Conservation (phyloP, 2,797 vertebrate species). For the Clamator glandarius region DNA sequence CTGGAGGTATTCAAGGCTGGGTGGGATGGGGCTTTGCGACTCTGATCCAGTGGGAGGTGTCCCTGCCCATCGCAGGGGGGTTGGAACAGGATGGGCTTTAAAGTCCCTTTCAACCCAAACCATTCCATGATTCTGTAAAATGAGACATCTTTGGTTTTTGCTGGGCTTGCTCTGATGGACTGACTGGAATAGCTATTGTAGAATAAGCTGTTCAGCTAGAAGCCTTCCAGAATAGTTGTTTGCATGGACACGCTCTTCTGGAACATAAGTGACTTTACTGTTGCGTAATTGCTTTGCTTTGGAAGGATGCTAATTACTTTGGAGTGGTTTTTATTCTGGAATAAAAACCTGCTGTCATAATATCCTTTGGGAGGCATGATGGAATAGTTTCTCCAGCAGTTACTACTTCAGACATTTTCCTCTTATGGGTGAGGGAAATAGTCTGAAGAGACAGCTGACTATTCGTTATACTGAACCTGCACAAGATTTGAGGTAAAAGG, state of each 20-base stretch:
- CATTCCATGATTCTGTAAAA: not conserved
- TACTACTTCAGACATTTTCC: not conserved
- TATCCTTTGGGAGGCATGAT: not conserved
- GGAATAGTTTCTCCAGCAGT: not conserved
- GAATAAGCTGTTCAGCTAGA: not conserved
- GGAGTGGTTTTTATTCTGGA: constrained; percentile 1
- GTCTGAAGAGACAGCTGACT: not conserved
- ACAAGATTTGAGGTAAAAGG: not conserved
- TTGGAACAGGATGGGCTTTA: too few relatives aligned
- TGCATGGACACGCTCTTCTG: not conserved
- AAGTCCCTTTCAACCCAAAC: too few relatives aligned
- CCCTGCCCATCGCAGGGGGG: too few relatives aligned
- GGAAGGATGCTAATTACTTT: constrained; percentile 43
- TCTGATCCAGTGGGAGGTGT: too few relatives aligned
- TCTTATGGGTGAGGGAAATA: not conserved
- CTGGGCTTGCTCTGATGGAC: not conserved
- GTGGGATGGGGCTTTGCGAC: too few relatives aligned
- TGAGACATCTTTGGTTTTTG: not conserved
- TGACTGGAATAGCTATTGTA: not conserved
- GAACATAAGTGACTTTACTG: constrained; percentile 1
- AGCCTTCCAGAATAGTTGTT: not conserved
- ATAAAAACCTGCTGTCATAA: not conserved
- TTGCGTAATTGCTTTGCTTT: constrained; percentile 8
- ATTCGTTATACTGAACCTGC: not conserved
- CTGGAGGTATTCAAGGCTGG: too few relatives aligned